Evolutionary conservation across 2,888 invertebrate genomes (phyloP).

Genomic region (Pterostichus niger): DNA sequence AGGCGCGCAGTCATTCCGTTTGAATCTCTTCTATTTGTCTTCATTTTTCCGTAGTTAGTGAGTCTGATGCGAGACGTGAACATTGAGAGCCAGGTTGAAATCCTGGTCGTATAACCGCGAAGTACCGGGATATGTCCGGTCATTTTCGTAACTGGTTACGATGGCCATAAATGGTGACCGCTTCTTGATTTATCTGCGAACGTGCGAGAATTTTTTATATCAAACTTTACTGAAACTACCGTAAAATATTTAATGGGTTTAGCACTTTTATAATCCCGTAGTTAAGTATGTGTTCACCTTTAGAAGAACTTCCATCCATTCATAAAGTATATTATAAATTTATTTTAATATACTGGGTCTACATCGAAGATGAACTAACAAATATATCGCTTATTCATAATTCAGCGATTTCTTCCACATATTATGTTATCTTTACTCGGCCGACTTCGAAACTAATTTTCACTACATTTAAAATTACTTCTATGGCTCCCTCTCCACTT

Average conservation of each 20-base stretch:
- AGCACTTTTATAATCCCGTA: conserved; percentile 41
- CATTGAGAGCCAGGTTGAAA: conserved; percentile 15
- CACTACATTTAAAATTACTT: too few relatives aligned
- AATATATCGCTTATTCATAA: too few relatives aligned
- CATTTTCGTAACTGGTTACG: conserved; percentile 51
- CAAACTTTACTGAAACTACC: conserved; percentile 32
- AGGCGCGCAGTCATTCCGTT: neutral
- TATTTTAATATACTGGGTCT: neutral
- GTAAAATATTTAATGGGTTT: conserved; percentile 50
- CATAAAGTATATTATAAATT: conserved; percentile 2
- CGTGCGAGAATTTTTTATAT: conserved; percentile 52
- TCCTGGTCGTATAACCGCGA: conserved; percentile 17
- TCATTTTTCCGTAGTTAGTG: conserved; percentile 22
- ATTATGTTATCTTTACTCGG: too few relatives aligned
- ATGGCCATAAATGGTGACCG: conserved; percentile 51
- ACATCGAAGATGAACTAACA: too few relatives aligned
- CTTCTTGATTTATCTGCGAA: conserved; percentile 45
- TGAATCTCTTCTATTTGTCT: conserved; percentile 2
- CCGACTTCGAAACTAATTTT: too few relatives aligned
- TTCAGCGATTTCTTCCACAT: too few relatives aligned
- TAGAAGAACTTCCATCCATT: neutral
- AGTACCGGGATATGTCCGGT: conserved; percentile 28
- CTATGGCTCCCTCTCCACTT: too few relatives aligned
- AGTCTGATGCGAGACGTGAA: conserved; percentile 18
- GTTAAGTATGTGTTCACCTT: conserved; percentile 44